Percentiles rank a stretch among this genome's conserved stretches.
Evolutionary conservation across 2,888 invertebrate genomes (phyloP).

Genomic region (Bembecia ichneumoniformis): DNA sequence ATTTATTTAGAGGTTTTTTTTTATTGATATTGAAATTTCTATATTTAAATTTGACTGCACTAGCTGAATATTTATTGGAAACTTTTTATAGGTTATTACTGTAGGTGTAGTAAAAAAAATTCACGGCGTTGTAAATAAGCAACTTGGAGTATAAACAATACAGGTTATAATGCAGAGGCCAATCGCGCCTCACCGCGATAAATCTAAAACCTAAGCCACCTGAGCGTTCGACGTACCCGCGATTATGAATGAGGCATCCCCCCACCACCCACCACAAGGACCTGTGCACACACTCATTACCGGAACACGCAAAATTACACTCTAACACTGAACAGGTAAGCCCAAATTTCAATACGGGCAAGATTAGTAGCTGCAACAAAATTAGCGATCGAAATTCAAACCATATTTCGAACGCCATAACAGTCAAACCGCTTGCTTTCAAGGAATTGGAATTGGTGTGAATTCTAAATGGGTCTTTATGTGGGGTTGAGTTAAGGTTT

Average conservation of each 20-base stretch:
- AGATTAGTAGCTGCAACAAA: slow-evolving; percentile 45
- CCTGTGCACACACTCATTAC: slow-evolving; percentile 1
- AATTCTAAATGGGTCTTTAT: slow-evolving; percentile 13
- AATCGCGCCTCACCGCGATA: slow-evolving; percentile 57
- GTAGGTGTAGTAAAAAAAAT: not conserved
- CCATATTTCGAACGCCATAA: slow-evolving; percentile 57
- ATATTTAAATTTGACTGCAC: no score
- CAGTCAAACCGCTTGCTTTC: slow-evolving; percentile 57
- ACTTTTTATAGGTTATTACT: not conserved
- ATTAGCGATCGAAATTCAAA: slow-evolving; percentile 61
- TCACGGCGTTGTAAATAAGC: not conserved
- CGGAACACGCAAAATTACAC: slow-evolving; percentile 19
- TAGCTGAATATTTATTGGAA: no score
- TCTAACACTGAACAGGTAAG: slow-evolving; percentile 18
- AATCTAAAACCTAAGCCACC: slow-evolving; percentile 66
- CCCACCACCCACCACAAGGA: slow-evolving; percentile 15
- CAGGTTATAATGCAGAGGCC: slow-evolving; percentile 47
- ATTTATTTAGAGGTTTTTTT: no score
- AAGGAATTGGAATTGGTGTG: slow-evolving; percentile 11
- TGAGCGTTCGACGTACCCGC: slow-evolving; percentile 62
- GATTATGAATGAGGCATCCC: slow-evolving; percentile 57
- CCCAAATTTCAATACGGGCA: slow-evolving; percentile 14
- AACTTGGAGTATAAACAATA: slow-evolving; percentile 28
- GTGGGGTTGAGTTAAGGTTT: slow-evolving; percentile 15
- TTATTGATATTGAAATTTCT: no score